Evolutionary conservation across 2,797 vertebrate genomes (phyloP).

Genomic region (Crenichthys baileyi): DNA sequence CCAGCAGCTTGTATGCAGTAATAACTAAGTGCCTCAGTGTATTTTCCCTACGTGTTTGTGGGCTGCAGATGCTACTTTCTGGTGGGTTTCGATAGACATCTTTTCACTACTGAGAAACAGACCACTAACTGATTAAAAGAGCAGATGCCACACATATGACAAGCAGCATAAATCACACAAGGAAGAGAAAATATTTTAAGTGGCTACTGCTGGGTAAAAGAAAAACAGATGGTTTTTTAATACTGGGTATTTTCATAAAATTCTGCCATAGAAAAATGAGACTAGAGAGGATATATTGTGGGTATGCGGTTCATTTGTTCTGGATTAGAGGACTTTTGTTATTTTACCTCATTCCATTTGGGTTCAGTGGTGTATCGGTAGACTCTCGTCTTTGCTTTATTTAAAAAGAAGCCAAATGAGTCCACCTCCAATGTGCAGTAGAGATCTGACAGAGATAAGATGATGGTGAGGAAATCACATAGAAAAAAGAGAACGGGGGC

Average conservation of each 20-base stretch:
- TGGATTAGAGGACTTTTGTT: neutral
- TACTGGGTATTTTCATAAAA: neutral
- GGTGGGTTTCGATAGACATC: constrained; percentile 1
- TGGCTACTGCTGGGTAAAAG: neutral
- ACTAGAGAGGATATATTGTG: neutral
- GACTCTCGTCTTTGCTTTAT: constrained; percentile 97
- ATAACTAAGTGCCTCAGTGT: constrained; percentile 8
- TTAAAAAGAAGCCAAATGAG: constrained; percentile 97
- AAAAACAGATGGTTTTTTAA: neutral
- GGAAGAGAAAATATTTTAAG: neutral
- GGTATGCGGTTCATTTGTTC: neutral
- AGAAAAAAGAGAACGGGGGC: neutral
- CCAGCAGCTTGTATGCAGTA: constrained; percentile 1
- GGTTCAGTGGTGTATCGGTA: constrained; percentile 96
- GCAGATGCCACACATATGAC: constrained; percentile 45
- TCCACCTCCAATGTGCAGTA: constrained; percentile 98
- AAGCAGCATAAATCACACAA: constrained; percentile 14
- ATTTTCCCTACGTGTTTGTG: constrained; percentile 21
- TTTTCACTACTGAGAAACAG: constrained; percentile 17
- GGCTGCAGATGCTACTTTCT: constrained; percentile 29
- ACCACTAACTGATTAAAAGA: constrained; percentile 37
- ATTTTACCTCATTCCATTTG: constrained; percentile 96
- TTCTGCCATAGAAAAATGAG: neutral
- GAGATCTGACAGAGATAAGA: constrained; percentile 82
- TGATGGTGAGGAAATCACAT: neutral